Percentiles rank a stretch among this genome's conserved stretches.
Conservation (phyloP, 2,797 vertebrate species). For the Danio aesculapii region DNA sequence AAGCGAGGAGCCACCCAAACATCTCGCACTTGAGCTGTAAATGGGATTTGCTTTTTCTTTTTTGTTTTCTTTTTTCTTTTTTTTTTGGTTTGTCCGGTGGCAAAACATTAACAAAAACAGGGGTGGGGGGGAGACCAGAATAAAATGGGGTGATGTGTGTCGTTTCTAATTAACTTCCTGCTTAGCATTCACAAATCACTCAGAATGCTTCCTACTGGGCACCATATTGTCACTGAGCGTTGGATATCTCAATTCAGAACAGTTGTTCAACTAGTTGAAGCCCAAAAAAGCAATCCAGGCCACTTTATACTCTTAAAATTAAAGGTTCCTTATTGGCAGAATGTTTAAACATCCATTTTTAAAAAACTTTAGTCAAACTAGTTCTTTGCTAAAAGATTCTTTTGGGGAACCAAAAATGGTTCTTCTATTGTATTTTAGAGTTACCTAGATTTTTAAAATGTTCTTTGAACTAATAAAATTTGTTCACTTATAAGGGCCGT, state of each 20-base stretch:
- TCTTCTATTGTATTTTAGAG: too few relatives aligned
- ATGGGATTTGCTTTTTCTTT: slow-evolving; percentile 58
- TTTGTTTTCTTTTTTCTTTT: not conserved
- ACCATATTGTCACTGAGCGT: slow-evolving; percentile 90
- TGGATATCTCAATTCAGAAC: slow-evolving; percentile 57
- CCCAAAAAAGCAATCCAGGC: slow-evolving; percentile 64
- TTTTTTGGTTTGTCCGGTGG: slow-evolving; percentile 94
- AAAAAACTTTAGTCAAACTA: too few relatives aligned
- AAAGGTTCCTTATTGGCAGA: too few relatives aligned
- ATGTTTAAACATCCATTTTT: too few relatives aligned
- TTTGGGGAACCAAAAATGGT: too few relatives aligned
- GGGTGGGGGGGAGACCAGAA: slow-evolving; percentile 72
- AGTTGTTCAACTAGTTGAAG: slow-evolving; percentile 17
- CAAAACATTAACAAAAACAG: slow-evolving; percentile 74
- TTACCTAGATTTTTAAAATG: too few relatives aligned
- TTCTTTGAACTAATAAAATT: too few relatives aligned
- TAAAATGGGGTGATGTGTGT: slow-evolving; percentile 66
- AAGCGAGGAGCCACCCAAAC: slow-evolving; percentile 78
- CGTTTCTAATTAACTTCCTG: slow-evolving; percentile 67
- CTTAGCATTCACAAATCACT: slow-evolving; percentile 66
- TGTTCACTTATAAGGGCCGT: not conserved
- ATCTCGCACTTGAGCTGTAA: slow-evolving; percentile 77
- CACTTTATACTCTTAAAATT: slow-evolving; percentile 38
- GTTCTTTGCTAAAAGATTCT: too few relatives aligned
- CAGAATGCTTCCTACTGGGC: slow-evolving; percentile 95